Base-by-base conservation (phyloP, 2,797 vertebrate species). In the Sciurus carolinensis region DNA sequence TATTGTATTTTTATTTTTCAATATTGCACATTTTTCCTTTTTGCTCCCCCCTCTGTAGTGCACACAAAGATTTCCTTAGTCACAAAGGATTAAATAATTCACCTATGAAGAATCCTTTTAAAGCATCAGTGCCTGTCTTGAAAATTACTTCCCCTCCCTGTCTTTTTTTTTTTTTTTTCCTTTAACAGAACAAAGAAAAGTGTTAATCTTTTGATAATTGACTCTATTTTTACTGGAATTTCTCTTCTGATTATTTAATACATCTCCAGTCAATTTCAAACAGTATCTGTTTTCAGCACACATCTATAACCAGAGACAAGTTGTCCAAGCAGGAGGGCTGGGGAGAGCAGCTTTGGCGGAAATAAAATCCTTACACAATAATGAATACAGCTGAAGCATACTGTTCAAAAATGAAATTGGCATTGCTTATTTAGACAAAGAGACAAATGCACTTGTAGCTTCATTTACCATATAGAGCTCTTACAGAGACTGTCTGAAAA, bases 201-300 rank as follows among this genome's bases (percentile, higher is more conserved):
- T 96, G 90, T 72, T 96, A 98, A 98, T 98, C 95, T 97, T 98
- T 96, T 96, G 97, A 98, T 98, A 98, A 98, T 98, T 98, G 97
- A 89, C 83, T 98, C 87, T 90, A 91, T 98, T 98, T 98, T 98
- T 98, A 97, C 97, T 97, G 96, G 95, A 95, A 96, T 97, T 98
- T 98, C 97, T 98, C 87, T 97, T 96, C 92, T 90, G 85, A 98
- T 96, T 84, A 94, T 97, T 98, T 97, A 98, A 97, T 97, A 87
- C 69, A 95, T 98, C 95, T 96, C 97, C 95, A 93, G 54, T 97
- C 97, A 95, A 93, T 98, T 98, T 98, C 93, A 96, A 95, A 96
- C 90, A 28, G 71, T 95, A 50, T 88, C 76, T 57, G 3, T 96
- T 98, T 98, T 96, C 97, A 97, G 95, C 95, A 86, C 52, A 80